phyloP scores from a whole-genome alignment of 2,113 vertebrate species.

The Nannospalax galili region DNA sequence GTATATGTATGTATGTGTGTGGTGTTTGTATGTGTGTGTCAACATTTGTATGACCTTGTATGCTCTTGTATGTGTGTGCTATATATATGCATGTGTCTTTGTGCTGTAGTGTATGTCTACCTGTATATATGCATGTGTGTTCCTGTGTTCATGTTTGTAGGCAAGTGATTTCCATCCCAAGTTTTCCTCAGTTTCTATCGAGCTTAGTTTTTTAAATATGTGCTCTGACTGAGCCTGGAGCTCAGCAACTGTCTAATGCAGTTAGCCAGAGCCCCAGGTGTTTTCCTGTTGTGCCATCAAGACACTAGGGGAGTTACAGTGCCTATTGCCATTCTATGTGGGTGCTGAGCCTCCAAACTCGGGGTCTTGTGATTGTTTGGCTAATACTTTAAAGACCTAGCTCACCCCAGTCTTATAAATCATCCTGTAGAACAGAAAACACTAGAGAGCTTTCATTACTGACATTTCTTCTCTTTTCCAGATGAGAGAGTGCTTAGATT shows the following conservation, averaged over 20 bases:
- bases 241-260: too few relatives aligned
- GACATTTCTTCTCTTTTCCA: neutral
- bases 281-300: too few relatives aligned
- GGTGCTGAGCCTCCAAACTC: neutral
- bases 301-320: too few relatives aligned
- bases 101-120: neutral
- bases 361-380: too few relatives aligned
- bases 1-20: neutral
- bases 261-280: neutral
- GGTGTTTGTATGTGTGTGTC: too few relatives aligned
- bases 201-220: neutral
- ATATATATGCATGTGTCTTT: neutral
- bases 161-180: neutral
- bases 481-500: fast-evolving
- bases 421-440: neutral
- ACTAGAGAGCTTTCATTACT: neutral
- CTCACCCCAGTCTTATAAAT: fast-evolving
- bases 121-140: neutral
- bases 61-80: neutral
- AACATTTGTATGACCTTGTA: too few relatives aligned
- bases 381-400: too few relatives aligned
- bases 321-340: too few relatives aligned
- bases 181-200: neutral
- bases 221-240: neutral
- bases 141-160: neutral